Evolutionary conservation across 2,113 vertebrate genomes (phyloP).

Genomic region (Andinoacara biseriatus): DNA sequence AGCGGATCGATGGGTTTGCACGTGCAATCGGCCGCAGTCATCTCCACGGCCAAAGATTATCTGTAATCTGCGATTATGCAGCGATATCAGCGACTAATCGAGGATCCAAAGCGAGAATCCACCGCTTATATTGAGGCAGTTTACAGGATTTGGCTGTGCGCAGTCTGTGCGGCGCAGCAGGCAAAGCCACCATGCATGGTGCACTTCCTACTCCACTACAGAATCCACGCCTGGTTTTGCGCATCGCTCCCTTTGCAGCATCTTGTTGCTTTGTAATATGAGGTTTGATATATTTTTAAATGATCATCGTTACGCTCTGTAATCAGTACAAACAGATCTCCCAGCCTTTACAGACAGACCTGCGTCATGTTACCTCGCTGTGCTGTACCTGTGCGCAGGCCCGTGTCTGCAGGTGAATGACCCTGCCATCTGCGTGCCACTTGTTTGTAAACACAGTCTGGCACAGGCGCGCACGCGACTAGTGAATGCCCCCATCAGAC

Average conservation of each 20-base stretch:
- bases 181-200: constrained; percentile 5
- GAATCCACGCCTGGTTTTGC: constrained; percentile 61
- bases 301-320: neutral
- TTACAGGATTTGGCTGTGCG: neutral
- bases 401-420: constrained; percentile 23
- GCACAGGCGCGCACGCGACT: neutral
- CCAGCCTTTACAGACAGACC: neutral
- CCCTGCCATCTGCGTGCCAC: constrained; percentile 48
- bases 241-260: constrained; percentile 66
- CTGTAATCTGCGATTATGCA: neutral
- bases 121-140: accelerated
- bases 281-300: neutral
- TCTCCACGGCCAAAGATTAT: neutral
- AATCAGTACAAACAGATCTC: neutral
- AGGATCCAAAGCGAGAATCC: accelerated
- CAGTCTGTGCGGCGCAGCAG: neutral
- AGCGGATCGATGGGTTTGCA: constrained; percentile 28
- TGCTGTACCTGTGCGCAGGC: neutral
- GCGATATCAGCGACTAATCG: neutral
- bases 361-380: neutral
- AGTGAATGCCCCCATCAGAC: neutral
- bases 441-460: constrained; percentile 81
- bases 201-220: constrained; percentile 44
- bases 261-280: constrained; percentile 27
- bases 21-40: constrained; percentile 4